Evolutionary conservation across 2,888 invertebrate genomes (phyloP).

Genomic region (Amiota minor): DNA sequence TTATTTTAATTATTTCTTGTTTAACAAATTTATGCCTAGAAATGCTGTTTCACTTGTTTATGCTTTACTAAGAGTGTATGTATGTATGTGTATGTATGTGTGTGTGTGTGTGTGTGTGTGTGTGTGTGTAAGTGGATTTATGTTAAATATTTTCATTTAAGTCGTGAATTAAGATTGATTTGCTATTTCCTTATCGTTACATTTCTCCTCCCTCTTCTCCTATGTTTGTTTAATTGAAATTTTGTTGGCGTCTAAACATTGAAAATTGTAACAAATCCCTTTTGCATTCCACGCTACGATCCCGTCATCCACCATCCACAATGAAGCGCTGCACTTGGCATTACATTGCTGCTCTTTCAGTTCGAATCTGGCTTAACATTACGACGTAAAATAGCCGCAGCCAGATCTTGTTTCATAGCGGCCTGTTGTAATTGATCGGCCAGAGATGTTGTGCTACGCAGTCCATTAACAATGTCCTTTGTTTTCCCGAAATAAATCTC

Average conservation of each 20-base stretch:
- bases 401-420: conserved; percentile 89
- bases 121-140: conserved; percentile 39
- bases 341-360: conserved; percentile 53
- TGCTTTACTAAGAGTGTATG: conserved; percentile 17
- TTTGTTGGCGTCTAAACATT: conserved; percentile 6
- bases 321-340: conserved; percentile 6
- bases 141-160: conserved; percentile 34
- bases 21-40: conserved; percentile 66
- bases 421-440: conserved; percentile 89
- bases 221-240: conserved; percentile 29
- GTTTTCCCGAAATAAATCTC: conserved; percentile 99
- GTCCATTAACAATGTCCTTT: conserved; percentile 96
- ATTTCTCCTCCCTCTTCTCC: not conserved
- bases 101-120: conserved; percentile 29
- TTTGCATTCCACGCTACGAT: not conserved
- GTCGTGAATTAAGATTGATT: not conserved
- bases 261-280: conserved; percentile 22
- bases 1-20: conserved; percentile 29
- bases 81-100: conserved; percentile 44
- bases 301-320: not conserved
- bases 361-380: conserved; percentile 79
- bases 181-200: conserved; percentile 21
- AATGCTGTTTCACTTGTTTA: conserved; percentile 47
- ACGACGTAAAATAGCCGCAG: conserved; percentile 86
- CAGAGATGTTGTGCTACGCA: conserved; percentile 86